These are phyloP conservation scores for Fukomys damarensis DNA, from an alignment of 2,113 vertebrate species.

Conservation along the genomic window DNA sequence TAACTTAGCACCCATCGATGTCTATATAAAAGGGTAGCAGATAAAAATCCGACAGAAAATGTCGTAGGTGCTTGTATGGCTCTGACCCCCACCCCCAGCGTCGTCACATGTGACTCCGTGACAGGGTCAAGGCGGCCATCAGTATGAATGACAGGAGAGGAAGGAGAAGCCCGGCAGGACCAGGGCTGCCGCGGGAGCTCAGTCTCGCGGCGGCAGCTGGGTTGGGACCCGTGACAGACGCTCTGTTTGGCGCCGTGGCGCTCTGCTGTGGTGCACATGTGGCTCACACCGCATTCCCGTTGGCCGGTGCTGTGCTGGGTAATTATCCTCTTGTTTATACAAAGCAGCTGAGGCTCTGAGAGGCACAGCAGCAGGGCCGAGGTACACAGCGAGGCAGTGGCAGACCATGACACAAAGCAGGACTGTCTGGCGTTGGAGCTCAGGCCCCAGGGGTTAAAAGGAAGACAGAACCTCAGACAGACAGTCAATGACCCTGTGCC, in stretches of 20 bases:
- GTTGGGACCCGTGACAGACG: not conserved
- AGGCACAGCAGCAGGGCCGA: accelerated
- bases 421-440: not conserved
- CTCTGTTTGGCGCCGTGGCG: accelerated
- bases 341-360: not conserved
- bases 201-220: not conserved
- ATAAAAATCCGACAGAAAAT: not conserved
- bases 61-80: not conserved
- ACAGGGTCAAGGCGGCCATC: not conserved
- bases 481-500: not conserved
- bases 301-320: not conserved
- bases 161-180: not conserved
- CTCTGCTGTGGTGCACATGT: not conserved
- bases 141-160: not conserved
- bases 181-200: not conserved
- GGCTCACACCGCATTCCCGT: not conserved
- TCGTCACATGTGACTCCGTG: not conserved
- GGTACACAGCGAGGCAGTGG: not conserved
- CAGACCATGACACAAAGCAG: not conserved
- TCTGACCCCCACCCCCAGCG: not conserved
- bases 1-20: not conserved
- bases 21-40: not conserved
- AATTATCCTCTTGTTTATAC: not conserved
- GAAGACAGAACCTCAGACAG: accelerated
- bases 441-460: too few species aligned